Conservation (phyloP, 1,140 invertebrate genomes). For the Belonocnema kinseyi region DNA sequence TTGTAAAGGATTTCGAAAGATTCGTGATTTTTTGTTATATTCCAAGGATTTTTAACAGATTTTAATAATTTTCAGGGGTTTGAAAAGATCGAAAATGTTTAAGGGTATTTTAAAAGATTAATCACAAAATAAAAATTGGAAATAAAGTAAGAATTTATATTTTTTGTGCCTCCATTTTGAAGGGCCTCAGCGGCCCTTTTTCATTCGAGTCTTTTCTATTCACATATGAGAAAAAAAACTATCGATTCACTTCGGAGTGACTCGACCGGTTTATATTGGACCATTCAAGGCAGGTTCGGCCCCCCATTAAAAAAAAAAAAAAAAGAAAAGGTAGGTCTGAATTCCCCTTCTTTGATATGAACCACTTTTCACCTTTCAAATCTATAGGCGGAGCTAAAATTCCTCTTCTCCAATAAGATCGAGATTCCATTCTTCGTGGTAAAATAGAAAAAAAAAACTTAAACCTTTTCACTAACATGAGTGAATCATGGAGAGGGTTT, state of each 20-base stretch:
- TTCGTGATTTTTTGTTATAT: too few species aligned
- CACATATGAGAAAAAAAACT: not conserved
- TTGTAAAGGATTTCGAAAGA: too few species aligned
- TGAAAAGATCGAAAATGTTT: too few species aligned
- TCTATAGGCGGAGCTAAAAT: slow-evolving; percentile 20
- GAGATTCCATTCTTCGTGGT: too few species aligned
- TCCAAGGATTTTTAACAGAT: too few species aligned
- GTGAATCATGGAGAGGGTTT: too few species aligned
- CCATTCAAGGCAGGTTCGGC: not conserved
- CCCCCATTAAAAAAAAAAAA: slow-evolving; percentile 11
- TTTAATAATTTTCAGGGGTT: too few species aligned
- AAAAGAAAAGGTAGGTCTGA: not conserved
- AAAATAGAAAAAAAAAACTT: too few species aligned
- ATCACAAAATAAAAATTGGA: too few species aligned
- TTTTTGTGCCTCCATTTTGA: slow-evolving; percentile 1
- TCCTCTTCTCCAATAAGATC: not conserved
- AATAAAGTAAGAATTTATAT: not conserved
- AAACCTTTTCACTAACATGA: too few species aligned
- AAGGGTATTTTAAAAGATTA: too few species aligned
- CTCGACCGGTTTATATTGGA: slow-evolving; percentile 18
- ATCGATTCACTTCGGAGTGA: slow-evolving; percentile 5
- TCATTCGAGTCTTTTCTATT: not conserved
- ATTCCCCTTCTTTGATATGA: not conserved
- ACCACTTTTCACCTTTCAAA: slow-evolving; percentile 12
- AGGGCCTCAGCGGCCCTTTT: not conserved